Evolutionary conservation across 2,113 vertebrate species (phyloP), one percentile per base, ranked within the genome.

Genomic region (Cervus canadensis): DNA sequence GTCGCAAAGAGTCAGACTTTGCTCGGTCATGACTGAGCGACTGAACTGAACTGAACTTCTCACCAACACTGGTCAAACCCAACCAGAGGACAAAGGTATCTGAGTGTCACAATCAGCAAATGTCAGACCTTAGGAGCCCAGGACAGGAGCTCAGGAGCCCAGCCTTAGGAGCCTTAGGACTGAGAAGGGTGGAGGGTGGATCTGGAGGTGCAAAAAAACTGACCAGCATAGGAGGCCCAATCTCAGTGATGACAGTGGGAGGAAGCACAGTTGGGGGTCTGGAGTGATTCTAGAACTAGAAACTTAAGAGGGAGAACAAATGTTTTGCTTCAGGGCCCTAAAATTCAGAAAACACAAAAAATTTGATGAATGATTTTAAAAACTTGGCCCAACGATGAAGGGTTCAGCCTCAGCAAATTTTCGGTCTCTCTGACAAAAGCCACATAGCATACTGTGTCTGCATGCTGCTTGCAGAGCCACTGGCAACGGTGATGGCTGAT

Each of bases 401-500:
- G 12, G 60, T 3, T 92, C 21, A 60, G 16, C 26, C 15, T n/a
- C 17, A 36, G 36, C 4, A 33, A n/a, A 25, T 14, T 10, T 52
- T 50, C 7, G 11, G 7, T 71, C 43, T 71, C 12, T 83, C 74
- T 71, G 43, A 13, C 28, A 7, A 30, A 2, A 74, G 15, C 25
- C 48, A 3, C 4, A 45, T 0, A 59, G 6, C n/a, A 14, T 0
- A 16, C 15, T 26, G 25, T 13, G 40, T 11, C 26, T 89, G 36
- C 25, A 30, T 2, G 48, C 23, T 62, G 48, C n/a, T 40, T 25
- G 4, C 40, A 52, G 56, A 82, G 26, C 28, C 16, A 19, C 5
- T 30, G 11, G 28, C 4, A 48, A 12, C 0, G 1, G 6, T 4
- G 26, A 52, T 16, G 25, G 6, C 6, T 3, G n/a, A 21, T 19